phyloP scores from a whole-genome alignment of 2,888 invertebrate species.

The Euzetes globulus region DNA sequence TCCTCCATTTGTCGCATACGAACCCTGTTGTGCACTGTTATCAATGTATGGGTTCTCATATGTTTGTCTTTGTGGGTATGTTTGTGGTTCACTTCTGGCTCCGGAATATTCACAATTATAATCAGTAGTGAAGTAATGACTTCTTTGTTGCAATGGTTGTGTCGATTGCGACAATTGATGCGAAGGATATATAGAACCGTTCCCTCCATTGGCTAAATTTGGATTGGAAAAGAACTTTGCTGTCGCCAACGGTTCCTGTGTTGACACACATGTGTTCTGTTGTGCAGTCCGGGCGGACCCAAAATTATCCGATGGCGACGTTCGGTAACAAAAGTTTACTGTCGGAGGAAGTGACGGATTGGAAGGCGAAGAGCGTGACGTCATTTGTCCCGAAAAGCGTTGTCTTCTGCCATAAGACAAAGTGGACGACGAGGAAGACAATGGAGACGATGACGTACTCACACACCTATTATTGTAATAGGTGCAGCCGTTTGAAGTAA shows the following conservation, averaged over 20 bases:
- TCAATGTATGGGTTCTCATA: constrained; percentile 22
- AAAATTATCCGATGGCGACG: constrained; percentile 20
- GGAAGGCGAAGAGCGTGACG: constrained; percentile 22
- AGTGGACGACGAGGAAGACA: constrained; percentile 22
- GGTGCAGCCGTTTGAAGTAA: background rate
- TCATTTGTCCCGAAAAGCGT: constrained; percentile 2
- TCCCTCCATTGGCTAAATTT: background rate
- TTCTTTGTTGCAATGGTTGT: constrained; percentile 1
- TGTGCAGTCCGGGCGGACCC: background rate
- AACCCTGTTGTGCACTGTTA: constrained; percentile 14
- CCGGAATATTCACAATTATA: constrained; percentile 22
- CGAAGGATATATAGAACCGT: background rate
- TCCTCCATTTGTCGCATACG: constrained; percentile 19
- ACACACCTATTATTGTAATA: background rate
- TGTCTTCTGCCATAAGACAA: background rate
- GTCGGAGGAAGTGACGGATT: background rate
- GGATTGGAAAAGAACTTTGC: constrained; percentile 11
- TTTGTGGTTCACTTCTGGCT: constrained; percentile 18
- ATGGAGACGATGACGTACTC: constrained; percentile 1
- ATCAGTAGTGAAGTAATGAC: constrained; percentile 18
- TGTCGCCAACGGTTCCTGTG: constrained; percentile 18
- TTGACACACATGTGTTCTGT: constrained; percentile 4
- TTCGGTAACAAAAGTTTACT: constrained; percentile 29
- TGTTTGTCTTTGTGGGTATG: constrained; percentile 6
- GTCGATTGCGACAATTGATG: background rate